A percentile compares a stretch with the other conserved stretches of the same genome.
Evolutionary conservation across 2,797 vertebrate species (phyloP).

Genomic region (Neosilurus mollespiculum): DNA sequence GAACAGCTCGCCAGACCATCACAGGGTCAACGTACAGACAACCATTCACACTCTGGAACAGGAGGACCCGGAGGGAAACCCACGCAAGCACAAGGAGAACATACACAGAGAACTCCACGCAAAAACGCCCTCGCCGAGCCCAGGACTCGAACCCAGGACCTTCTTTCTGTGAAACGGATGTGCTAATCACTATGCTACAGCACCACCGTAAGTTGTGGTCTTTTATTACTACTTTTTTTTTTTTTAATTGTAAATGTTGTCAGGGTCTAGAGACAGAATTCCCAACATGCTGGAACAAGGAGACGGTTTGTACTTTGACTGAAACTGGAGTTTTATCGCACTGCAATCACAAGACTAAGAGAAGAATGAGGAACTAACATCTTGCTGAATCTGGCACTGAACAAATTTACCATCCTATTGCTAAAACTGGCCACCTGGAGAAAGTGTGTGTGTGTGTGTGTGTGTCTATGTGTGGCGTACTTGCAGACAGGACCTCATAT

Average conservation of each 20-base stretch:
- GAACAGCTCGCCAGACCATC: no score
- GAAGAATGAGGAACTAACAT: slow-evolving; percentile 24
- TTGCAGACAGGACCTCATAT: slow-evolving; percentile 23
- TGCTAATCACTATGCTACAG: no score
- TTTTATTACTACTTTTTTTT: no score
- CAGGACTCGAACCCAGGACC: no score
- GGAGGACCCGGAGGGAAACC: no score
- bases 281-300: neutral
- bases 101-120: no score
- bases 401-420: slow-evolving; percentile 1
- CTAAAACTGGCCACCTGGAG: slow-evolving; percentile 31
- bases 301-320: slow-evolving; percentile 1
- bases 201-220: no score
- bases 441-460: neutral
- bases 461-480: neutral
- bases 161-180: no score
- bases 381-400: slow-evolving; percentile 29
- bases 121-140: no score
- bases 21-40: no score
- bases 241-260: neutral
- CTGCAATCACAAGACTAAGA: neutral
- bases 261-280: neutral
- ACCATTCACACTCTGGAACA: no score
- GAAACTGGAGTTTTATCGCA: neutral
- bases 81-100: no score